A percentile compares a stretch with the other conserved stretches of the same genome.
phyloP scores from a whole-genome alignment of 2,113 vertebrate species.

The Dascyllus trimaculatus region DNA sequence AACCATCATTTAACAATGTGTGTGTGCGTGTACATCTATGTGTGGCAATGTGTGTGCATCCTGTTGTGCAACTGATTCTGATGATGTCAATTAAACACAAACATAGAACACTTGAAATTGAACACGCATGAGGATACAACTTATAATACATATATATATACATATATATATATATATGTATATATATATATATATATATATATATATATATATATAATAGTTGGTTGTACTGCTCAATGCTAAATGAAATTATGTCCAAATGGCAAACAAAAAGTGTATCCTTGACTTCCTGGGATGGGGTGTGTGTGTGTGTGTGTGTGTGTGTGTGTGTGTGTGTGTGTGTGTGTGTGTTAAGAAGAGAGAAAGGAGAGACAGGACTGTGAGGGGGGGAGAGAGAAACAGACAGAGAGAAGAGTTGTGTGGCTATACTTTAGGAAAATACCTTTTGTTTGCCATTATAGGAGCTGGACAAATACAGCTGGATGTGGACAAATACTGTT shows the following conservation, averaged over 20 bases:
- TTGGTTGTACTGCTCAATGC: not conserved
- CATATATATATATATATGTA: no score
- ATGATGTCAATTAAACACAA: constrained; percentile 56
- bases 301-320: constrained; percentile 11
- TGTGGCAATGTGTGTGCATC: constrained; percentile 57
- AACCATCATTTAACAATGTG: constrained; percentile 80
- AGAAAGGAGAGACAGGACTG: constrained; percentile 46
- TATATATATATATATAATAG: no score
- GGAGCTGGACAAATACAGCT: constrained; percentile 35
- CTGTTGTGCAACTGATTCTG: constrained; percentile 60
- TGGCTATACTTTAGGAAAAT: constrained; percentile 59
- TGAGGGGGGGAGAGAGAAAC: constrained; percentile 39
- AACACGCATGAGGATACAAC: not conserved
- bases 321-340: constrained; percentile 32
- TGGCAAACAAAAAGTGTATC: constrained; percentile 21
- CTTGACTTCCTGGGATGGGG: constrained; percentile 13
- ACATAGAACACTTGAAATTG: constrained; percentile 30
- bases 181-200: no score
- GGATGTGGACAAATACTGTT: constrained; percentile 29
- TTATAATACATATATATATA: no score
- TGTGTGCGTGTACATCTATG: constrained; percentile 40
- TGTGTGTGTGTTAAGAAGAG: constrained; percentile 41
- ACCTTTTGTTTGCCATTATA: constrained; percentile 38
- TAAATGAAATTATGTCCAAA: constrained; percentile 17
- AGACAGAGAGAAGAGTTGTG: constrained; percentile 59